Evolutionary conservation across 2,797 vertebrate genomes (phyloP).

Genomic region (Gadopsis bispinosus): DNA sequence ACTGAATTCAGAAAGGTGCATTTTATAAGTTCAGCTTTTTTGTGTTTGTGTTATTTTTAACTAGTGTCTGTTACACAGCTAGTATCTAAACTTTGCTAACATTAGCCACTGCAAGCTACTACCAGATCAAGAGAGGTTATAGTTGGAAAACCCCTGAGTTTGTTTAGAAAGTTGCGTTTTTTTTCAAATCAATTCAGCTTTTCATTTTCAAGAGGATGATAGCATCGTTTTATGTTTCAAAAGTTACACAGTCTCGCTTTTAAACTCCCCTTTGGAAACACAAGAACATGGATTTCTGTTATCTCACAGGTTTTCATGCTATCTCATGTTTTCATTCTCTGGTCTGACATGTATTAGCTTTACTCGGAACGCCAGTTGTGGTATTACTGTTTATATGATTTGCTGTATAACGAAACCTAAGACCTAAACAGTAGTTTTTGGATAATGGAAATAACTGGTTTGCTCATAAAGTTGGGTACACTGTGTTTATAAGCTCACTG

Average conservation of each 20-base stretch:
- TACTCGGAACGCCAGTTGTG: conserved; percentile 13
- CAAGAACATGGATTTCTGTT: neutral
- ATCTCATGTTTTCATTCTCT: conserved; percentile 8
- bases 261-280: neutral
- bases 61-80: neutral
- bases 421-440: conserved; percentile 51
- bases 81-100: neutral
- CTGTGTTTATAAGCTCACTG: conserved; percentile 59
- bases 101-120: neutral
- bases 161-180: neutral
- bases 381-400: conserved; percentile 12
- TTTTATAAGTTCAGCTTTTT: neutral
- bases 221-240: neutral
- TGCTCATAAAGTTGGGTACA: conserved; percentile 42
- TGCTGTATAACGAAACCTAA: conserved; percentile 19
- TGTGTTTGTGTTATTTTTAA: neutral
- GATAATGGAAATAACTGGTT: conserved; percentile 61
- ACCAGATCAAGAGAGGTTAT: neutral
- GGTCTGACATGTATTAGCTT: conserved; percentile 13
- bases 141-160: neutral
- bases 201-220: neutral
- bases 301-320: neutral
- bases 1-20: neutral
- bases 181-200: neutral
- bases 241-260: neutral